These are phyloP conservation scores for Denticeps clupeoides DNA, from an alignment of 2,797 vertebrate species.

Conservation along the genomic window DNA sequence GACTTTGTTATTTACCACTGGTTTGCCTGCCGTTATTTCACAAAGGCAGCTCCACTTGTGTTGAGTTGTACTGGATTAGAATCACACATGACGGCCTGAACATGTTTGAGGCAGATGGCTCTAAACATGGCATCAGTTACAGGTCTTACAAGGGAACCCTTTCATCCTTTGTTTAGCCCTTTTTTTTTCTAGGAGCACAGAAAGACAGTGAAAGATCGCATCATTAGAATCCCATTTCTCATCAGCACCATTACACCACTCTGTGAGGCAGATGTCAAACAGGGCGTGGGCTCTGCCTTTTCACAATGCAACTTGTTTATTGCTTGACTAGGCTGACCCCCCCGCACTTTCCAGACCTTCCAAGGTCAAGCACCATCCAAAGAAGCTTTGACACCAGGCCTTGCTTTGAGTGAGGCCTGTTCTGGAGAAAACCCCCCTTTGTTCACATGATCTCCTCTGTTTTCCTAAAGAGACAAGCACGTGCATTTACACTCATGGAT, in stretches of 20 bases:
- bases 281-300: conserved; percentile 50
- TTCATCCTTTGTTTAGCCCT: conserved; percentile 80
- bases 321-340: conserved; percentile 51
- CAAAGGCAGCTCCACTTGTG: conserved; percentile 69
- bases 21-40: conserved; percentile 68
- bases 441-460: conserved; percentile 9
- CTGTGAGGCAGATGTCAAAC: conserved; percentile 67
- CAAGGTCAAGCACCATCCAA: conserved; percentile 51
- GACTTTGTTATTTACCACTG: conserved; percentile 54
- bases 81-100: conserved; percentile 80
- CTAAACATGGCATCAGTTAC: conserved; percentile 83
- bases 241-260: conserved; percentile 63
- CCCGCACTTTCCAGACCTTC: conserved; percentile 47
- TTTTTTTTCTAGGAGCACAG: conserved; percentile 52
- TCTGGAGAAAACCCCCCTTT: conserved; percentile 14
- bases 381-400: background rate
- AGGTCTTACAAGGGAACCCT: conserved; percentile 72
- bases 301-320: conserved; percentile 57
- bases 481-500: conserved; percentile 18
- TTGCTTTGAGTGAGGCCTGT: background rate
- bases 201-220: conserved; percentile 37
- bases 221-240: conserved; percentile 78
- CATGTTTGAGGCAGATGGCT: conserved; percentile 83
- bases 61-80: conserved; percentile 74
- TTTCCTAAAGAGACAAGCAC: conserved; percentile 10